Conservation (phyloP, 2,113 vertebrate genomes). For the Coptodon bakossiorum region DNA sequence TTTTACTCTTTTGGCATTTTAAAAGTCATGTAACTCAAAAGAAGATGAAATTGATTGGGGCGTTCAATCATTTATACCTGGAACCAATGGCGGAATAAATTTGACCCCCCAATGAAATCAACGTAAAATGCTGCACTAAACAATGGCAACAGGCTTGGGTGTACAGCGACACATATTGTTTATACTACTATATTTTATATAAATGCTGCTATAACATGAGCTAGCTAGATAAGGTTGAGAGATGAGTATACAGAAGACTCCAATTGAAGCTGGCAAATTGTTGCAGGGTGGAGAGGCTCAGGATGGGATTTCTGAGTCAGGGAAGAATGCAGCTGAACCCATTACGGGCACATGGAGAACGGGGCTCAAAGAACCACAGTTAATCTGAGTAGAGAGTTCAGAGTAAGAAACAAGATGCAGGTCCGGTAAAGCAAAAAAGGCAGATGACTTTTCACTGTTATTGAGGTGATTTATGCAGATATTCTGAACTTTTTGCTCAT, state of each 20-base stretch:
- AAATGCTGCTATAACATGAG: not conserved
- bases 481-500: too few relatives aligned
- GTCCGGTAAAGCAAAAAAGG: too few relatives aligned
- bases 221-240: not conserved
- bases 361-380: not conserved
- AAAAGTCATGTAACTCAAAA: not conserved
- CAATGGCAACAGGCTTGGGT: not conserved
- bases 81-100: not conserved
- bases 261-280: not conserved
- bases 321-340: fast-evolving
- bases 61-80: not conserved
- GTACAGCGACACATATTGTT: not conserved
- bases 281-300: not conserved
- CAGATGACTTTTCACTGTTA: too few relatives aligned
- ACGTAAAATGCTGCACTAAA: not conserved
- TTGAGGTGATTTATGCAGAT: too few relatives aligned
- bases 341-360: not conserved
- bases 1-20: not conserved
- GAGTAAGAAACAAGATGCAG: not conserved
- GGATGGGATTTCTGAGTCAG: not conserved
- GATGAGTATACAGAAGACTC: not conserved
- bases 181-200: not conserved
- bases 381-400: not conserved
- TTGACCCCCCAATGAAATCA: not conserved
- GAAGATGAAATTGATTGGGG: not conserved